Base-by-base conservation (phyloP, 2,888 invertebrate genomes). In the Pimpla rufipes region DNA sequence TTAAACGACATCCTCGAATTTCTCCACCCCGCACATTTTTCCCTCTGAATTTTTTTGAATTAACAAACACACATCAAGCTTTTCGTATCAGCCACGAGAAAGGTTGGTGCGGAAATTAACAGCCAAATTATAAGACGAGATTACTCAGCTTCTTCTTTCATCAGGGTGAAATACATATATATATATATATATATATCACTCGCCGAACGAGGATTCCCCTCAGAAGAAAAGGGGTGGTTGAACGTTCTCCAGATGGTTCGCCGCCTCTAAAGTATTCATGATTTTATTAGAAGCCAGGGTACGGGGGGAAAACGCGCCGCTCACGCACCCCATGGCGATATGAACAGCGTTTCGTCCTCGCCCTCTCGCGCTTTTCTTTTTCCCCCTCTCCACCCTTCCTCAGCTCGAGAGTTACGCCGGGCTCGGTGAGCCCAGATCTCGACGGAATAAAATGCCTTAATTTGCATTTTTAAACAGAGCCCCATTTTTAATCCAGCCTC, bases 381-480 rank as follows among this genome's bases (percentile, higher is more conserved):
- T 74, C 50, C 42, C 47, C 23, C 50, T 11, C 13, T 50, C 57
- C 11, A 13, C 59, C 29, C 57, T 47, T 45, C 35, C 50, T 47
- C 8, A 47, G 57, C 64, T 35, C 42, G 55, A 67, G 37, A 76
- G 42, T 76, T 57, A 66, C 52, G 66, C 52, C 18, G 11, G 11
- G 45, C 64, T 40, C 55, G 57, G 50, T 57, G 77, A 66, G 16
- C 40, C 74, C 85, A 87, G 85, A 87, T 87, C 86, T 87, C 85
- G 78, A 78, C 86, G 83, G 87, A 88, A 90, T 89, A 87, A 89
- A 90, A 90, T 87, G 88, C 88, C 86, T 90, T 89, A 88, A 90
- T 90, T 90, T 89, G 88, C 90, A 90, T 90, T 87, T 90, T 90
- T 89, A 89, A 89, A 85, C 86, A 89, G 87, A 79, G 76, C 74